Conservation (phyloP, 1,140 invertebrate genomes). For the Drosophila chauvacae region DNA sequence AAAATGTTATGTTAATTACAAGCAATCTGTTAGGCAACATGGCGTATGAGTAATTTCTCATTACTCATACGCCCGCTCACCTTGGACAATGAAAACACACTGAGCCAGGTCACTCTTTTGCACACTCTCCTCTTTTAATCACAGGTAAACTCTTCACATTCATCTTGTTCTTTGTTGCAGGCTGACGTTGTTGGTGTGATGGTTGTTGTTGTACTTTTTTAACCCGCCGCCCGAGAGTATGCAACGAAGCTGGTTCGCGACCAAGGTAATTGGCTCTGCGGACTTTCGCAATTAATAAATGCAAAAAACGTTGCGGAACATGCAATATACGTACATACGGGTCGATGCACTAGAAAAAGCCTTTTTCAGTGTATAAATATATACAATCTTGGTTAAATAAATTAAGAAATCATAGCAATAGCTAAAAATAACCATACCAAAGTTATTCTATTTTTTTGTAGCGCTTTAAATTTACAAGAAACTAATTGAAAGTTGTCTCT, state of each 20-base stretch:
- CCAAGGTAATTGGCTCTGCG: slow-evolving; percentile 40
- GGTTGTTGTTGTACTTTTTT: background rate
- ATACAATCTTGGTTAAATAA: background rate
- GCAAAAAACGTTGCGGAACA: background rate
- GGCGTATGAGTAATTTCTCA: slow-evolving; percentile 2
- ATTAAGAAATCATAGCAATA: background rate
- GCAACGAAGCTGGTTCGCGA: slow-evolving; percentile 9
- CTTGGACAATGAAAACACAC: slow-evolving; percentile 6
- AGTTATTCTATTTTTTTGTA: background rate
- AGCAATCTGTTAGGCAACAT: background rate
- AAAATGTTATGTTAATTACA: background rate
- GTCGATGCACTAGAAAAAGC: background rate
- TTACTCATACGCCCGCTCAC: slow-evolving; percentile 1
- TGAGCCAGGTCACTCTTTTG: background rate
- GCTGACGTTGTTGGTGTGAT: background rate
- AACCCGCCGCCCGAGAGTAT: slow-evolving; percentile 7
- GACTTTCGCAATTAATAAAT: slow-evolving; percentile 34
- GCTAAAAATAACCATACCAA: background rate
- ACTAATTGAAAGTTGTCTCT: background rate
- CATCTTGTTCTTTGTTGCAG: slow-evolving; percentile 17
- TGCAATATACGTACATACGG: background rate
- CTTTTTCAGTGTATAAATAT: background rate
- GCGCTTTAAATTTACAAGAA: background rate
- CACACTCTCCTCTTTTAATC: slow-evolving; percentile 10
- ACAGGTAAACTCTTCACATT: slow-evolving; percentile 18